Evolutionary conservation across 2,888 invertebrate species (phyloP), one percentile per base, ranked within the genome.

Genomic region (Drosophila monieri): DNA sequence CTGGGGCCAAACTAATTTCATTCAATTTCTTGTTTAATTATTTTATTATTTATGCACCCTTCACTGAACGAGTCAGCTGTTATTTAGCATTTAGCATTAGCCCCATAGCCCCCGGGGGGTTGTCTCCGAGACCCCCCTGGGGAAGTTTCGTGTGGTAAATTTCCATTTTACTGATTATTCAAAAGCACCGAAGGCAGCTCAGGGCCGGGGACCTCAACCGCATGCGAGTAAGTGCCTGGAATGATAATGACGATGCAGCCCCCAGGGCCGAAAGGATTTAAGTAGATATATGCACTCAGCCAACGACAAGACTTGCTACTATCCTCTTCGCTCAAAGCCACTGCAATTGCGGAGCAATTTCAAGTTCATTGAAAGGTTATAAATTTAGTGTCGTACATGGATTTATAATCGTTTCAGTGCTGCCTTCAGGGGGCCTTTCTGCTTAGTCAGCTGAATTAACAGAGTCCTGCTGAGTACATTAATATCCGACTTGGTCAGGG

Each of bases 11-110:
- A 85, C 81, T 72, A 78, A 87, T 85, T 87, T 85, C 77, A 85
- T 81, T 83, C 67, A 87, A 85, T 85, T 83, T 85, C 83, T 81
- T 81, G 79, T 75, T 85, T 88, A 88, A 85, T 85, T 85, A 76
- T 77, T 83, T 85, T 83, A 77, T 83, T 77, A 85, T 85, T 87
- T 77, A 80, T 85, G 62, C 73, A 75, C 71, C 72, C 73, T 66
- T 68, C 74, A 58, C 46, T 58, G 66, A 53, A 55, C 27, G 37
- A 51, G 60, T 62, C 62, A 80, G 77, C 73, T 74, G 73, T 59
- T 76, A 48, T 55, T 52, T 70, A 67, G 70, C 67, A 69, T 69
- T 68, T 70, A 47, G 60, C 14, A 52, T 49, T 32, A 18, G 6
- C 23, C 44, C 25, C 54, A 3, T 47, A 8, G 30, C 54, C 64